Evolutionary conservation across 2,888 invertebrate genomes (phyloP).

Genomic region (Erpobdella octoculata): DNA sequence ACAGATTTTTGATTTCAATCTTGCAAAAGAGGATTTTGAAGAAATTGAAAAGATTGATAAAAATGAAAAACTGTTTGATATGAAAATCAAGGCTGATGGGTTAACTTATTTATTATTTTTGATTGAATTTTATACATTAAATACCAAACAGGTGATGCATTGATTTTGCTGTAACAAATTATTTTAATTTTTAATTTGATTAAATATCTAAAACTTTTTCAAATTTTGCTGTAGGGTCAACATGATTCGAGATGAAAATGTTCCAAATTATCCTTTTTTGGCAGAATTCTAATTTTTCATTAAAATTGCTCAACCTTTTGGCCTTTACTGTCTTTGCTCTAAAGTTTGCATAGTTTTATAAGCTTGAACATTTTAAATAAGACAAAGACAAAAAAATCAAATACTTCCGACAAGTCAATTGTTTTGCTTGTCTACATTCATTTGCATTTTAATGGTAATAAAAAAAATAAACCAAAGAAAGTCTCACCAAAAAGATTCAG

Average conservation of each 20-base stretch:
- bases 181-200: too few species aligned
- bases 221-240: background rate
- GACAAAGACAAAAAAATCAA: too few species aligned
- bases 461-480: too few species aligned
- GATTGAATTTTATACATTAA: background rate
- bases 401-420: too few species aligned
- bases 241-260: background rate
- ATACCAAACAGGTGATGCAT: background rate
- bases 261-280: background rate
- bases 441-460: too few species aligned
- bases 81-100: slow-evolving; percentile 28
- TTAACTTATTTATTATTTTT: background rate
- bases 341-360: too few species aligned
- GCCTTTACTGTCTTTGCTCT: too few species aligned
- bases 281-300: too few species aligned
- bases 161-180: background rate
- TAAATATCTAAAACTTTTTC: background rate
- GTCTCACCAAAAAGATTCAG: too few species aligned
- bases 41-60: slow-evolving; percentile 35
- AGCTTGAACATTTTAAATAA: too few species aligned
- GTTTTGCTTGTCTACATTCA: too few species aligned
- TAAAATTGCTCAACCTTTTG: too few species aligned
- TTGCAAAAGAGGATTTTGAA: slow-evolving; percentile 42
- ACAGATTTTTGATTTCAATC: slow-evolving; percentile 45
- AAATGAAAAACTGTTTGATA: slow-evolving; percentile 24